Evolutionary conservation across 2,888 invertebrate genomes (phyloP), one percentile per base, ranked within the genome.

Genomic region (Bugula neritina): DNA sequence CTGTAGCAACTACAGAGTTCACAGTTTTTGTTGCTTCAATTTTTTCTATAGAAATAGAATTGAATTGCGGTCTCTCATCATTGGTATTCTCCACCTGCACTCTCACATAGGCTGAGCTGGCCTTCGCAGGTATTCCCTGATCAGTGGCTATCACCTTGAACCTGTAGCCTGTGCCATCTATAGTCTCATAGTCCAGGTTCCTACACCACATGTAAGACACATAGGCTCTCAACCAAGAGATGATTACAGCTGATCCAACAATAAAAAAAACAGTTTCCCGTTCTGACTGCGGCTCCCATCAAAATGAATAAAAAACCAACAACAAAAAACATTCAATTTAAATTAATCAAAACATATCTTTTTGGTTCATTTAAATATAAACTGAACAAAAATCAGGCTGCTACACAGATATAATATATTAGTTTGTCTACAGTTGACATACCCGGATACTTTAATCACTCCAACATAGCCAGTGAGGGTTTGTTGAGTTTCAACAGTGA

Each of bases 41-140:
- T n/a, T 27, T 63, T n/a, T 31, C 13, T 5, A 63, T 13, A 3
- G 25, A 13, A 63, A 13, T 21, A 63, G 63, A 27, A 27, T 75
- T 76, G 72, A 83, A 81, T 57, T 76, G 77, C 2, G 97, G 97
- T 81, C 94, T 93, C 85, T 97, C 96, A 82, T 97, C 97, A 85
- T 97, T 97, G 85, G 95, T 95, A 81, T 97, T 97, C 81, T 94
- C 94, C n/a, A 96, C 96, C 82, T 95, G 95, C 73, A 97, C 90
- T 73, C 95, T 89, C 23, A 97, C 95, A 0, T 94, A 95, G 0
- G 96, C 95, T 0, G 92, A 91, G 69, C 95, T 95, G 0, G 92
- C 93, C 83, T 92, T 92, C 0, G 93, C 89, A 0, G 95, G 94
- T 83, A 93, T 92, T 2, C 97, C 97, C 85, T 93, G 93, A 82